phyloP scores from a whole-genome alignment of 2,888 invertebrate species.

The Harpagoxenus sublaevis region DNA sequence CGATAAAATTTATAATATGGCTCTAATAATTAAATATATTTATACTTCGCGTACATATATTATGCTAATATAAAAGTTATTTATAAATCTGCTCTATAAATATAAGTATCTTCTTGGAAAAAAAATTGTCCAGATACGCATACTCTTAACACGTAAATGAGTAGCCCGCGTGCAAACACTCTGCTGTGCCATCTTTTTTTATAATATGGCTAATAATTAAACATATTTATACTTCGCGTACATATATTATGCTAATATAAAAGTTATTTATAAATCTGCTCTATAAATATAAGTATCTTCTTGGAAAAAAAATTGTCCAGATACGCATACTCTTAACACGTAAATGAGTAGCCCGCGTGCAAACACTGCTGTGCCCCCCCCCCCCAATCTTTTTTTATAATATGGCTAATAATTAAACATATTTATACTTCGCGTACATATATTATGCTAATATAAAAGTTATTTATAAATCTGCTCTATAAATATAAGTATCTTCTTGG shows the following conservation, averaged over 20 bases:
- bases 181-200: neutral
- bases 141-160: constrained; percentile 13
- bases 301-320: neutral
- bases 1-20: neutral
- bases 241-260: neutral
- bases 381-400: too few relatives aligned
- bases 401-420: neutral
- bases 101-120: neutral
- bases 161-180: neutral
- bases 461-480: constrained; percentile 12
- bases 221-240: neutral
- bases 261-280: constrained; percentile 10
- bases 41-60: neutral
- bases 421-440: neutral
- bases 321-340: neutral
- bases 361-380: constrained; percentile 2
- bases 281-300: constrained; percentile 7
- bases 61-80: neutral
- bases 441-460: neutral
- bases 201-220: neutral
- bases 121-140: neutral
- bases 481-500: neutral
- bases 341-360: neutral
- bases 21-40: neutral
- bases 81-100: constrained; percentile 15